These are phyloP conservation scores for Phaetusa simplex DNA, from an alignment of 2,113 vertebrate genomes.

Conservation along the genomic window DNA sequence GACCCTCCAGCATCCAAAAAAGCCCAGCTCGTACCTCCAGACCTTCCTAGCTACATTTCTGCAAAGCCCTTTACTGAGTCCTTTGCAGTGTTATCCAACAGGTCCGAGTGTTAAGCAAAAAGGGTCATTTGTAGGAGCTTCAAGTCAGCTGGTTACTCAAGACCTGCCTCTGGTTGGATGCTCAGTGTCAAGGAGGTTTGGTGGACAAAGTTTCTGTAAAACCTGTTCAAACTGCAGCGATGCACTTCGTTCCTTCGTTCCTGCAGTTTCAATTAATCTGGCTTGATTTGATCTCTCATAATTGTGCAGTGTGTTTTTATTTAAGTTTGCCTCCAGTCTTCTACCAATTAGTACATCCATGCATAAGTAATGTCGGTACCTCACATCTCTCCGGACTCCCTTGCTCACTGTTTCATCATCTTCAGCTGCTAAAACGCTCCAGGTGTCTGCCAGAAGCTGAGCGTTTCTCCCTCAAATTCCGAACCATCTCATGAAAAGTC, in stretches of 20 bases:
- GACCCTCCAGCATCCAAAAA: not conserved
- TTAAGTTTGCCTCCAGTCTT: conserved; percentile 15
- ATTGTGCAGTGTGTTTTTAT: not conserved
- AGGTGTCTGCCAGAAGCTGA: not conserved
- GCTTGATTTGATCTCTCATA: conserved; percentile 13
- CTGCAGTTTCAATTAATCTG: not conserved
- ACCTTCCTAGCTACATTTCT: not conserved
- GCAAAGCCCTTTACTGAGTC: not conserved
- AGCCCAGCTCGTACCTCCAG: not conserved
- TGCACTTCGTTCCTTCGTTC: not conserved
- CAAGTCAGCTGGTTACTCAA: not conserved
- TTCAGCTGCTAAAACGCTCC: not conserved
- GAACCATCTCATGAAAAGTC: accelerated
- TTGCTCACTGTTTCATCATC: not conserved
- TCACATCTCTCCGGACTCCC: not conserved
- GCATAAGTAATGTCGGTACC: not conserved
- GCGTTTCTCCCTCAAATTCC: not conserved
- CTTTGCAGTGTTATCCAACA: not conserved
- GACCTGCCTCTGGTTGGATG: not conserved
- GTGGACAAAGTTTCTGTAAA: not conserved
- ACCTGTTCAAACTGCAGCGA: not conserved
- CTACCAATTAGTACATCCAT: not conserved
- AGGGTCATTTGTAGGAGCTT: not conserved
- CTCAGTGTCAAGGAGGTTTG: not conserved
- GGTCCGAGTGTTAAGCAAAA: not conserved